Evolutionary conservation across 2,888 invertebrate species (phyloP).

Genomic region (Nemoura dubitans): DNA sequence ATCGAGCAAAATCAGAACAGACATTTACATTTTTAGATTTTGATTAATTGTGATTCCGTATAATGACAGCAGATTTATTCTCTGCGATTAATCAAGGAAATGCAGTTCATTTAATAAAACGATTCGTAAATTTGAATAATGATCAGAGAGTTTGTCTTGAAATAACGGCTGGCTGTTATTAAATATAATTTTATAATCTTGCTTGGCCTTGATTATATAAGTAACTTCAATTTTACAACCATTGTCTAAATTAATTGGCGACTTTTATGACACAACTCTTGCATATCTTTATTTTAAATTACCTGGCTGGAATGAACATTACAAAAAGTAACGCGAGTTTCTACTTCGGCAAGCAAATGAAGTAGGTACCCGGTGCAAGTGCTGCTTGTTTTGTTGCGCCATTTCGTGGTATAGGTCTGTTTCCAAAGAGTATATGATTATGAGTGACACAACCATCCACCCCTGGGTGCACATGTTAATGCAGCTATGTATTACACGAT

Average conservation of each 20-base stretch:
- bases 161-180: background rate
- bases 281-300: background rate
- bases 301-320: background rate
- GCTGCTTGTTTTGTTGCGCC: background rate
- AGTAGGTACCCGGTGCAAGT: too few relatives aligned
- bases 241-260: background rate
- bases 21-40: slow-evolving; percentile 12
- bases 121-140: background rate
- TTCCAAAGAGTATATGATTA: background rate
- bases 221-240: background rate
- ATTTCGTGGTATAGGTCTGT: background rate
- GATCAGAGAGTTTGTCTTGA: background rate
- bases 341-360: background rate
- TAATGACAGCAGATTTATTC: background rate
- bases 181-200: background rate
- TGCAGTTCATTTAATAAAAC: background rate
- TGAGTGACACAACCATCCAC: background rate
- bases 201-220: background rate
- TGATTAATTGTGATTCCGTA: background rate
- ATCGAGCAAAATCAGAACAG: background rate
- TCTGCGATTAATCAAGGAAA: background rate
- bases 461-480: background rate
- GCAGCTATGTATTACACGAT: background rate
- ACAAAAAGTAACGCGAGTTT: background rate
- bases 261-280: background rate